Base-by-base conservation (phyloP, 2,113 vertebrate genomes). In the Alaudala cheleensis region DNA sequence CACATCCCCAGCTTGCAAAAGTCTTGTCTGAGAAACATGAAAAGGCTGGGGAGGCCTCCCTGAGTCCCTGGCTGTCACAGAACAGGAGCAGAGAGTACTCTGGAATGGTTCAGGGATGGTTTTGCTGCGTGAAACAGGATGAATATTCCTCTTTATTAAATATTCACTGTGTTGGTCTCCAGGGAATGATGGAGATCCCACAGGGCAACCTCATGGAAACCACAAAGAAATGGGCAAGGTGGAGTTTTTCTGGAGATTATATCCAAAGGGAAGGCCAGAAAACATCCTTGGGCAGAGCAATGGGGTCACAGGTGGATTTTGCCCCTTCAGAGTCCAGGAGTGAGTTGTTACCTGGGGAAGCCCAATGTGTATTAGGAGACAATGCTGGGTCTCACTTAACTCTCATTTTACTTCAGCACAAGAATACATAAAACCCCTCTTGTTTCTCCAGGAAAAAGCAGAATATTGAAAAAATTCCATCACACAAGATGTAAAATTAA, bases 331-430 rank as follows among this genome's bases (percentile, higher is more conserved):
- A 31, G 14, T 4, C 11, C 61, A 42, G 33, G 23, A 49, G 22
- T 0, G 37, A 60, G 33, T 1, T 81, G 15, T 17, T 1, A 53
- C 39, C 33, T 67, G 50, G n/a, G 18, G 10, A 77, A 65, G 11
- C 0, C 7, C 3, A 64, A 3, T 0, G 24, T 0, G 4, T 3
- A 2, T 4, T 0, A 7, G 60, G 23, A 94, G 25, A 56, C 53
- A 51, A 7, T 0, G 1, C 0, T 56, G 23, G 24, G 11, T 10
- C 49, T 44, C 76, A 34, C 28, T 26, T 14, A 71, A 71, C 37
- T 53, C 67, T 40, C 44, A 67, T 51, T 82, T 40, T 49, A 33
- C 71, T 82, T 24, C 1, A 70, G 62, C 3, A 74, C 80, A 17
- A 79, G 44, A 72, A 42, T 3, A 69, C 70, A 93, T 28, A 53